Evolutionary conservation across 2,888 invertebrate genomes (phyloP).

Genomic region (Epistrophe eligans): DNA sequence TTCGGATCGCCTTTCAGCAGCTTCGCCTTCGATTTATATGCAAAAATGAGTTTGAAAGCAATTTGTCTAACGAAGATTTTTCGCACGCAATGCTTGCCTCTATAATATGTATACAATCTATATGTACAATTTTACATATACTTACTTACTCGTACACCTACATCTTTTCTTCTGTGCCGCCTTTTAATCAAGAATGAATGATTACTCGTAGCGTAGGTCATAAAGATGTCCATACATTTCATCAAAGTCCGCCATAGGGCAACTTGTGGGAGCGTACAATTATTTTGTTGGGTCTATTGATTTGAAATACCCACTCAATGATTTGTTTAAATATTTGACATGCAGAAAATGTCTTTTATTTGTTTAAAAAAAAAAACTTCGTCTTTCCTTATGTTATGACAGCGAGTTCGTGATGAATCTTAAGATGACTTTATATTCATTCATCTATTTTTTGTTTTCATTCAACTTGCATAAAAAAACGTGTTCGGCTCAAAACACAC

Average conservation of each 20-base stretch:
- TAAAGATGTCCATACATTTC: conserved; percentile 32
- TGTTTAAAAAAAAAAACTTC: neutral
- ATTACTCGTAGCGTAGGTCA: conserved; percentile 38
- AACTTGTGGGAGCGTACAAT: conserved; percentile 2
- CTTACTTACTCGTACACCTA: neutral
- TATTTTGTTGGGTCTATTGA: conserved; percentile 34
- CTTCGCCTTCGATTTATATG: neutral
- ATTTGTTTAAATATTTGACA: conserved; percentile 15
- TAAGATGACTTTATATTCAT: conserved; percentile 57
- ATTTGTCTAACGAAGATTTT: conserved; percentile 44
- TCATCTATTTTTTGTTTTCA: conserved; percentile 42
- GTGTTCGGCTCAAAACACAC: conserved; percentile 28
- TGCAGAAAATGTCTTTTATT: conserved; percentile 21
- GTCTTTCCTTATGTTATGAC: conserved; percentile 48
- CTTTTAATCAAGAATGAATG: conserved; percentile 45
- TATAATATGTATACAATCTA: neutral
- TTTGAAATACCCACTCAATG: neutral
- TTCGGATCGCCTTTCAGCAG: conserved; percentile 20
- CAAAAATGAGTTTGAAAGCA: conserved; percentile 33
- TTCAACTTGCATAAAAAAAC: conserved; percentile 30
- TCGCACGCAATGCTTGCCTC: conserved; percentile 34
- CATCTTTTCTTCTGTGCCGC: conserved; percentile 1
- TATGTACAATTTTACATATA: neutral
- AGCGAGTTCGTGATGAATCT: conserved; percentile 68
- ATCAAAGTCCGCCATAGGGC: neutral